These are phyloP conservation scores for Anthrax anthrax DNA, from an alignment of 2,888 invertebrate genomes.

Conservation along the genomic window DNA sequence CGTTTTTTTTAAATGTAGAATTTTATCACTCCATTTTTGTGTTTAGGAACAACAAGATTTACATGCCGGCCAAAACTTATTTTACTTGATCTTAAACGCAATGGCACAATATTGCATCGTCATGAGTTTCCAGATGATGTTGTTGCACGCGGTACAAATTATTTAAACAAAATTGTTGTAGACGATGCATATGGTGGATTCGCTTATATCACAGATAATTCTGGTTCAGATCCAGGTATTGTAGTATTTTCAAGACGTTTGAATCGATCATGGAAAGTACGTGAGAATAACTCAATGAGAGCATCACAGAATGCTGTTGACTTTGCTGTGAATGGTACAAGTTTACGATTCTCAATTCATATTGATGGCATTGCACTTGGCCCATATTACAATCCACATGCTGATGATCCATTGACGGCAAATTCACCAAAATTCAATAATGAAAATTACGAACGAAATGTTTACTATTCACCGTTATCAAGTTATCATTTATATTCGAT, in stretches of 20 bases:
- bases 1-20: too few species aligned
- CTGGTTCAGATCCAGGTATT: constrained; percentile 52
- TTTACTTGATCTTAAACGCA: constrained; percentile 48
- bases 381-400: constrained; percentile 37
- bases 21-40: too few species aligned
- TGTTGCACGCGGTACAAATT: constrained; percentile 42
- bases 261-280: constrained; percentile 54
- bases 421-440: constrained; percentile 15
- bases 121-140: constrained; percentile 48
- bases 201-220: constrained; percentile 60
- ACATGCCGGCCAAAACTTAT: constrained; percentile 52
- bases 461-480: constrained; percentile 55
- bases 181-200: constrained; percentile 51
- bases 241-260: constrained; percentile 53
- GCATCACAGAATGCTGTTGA: constrained; percentile 42
- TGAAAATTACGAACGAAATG: constrained; percentile 27
- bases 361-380: constrained; percentile 60
- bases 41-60: not conserved
- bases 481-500: constrained; percentile 53
- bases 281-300: constrained; percentile 48
- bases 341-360: constrained; percentile 43
- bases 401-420: constrained; percentile 12
- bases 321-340: constrained; percentile 46
- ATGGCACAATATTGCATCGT: constrained; percentile 40
- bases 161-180: constrained; percentile 57